Evolutionary conservation across 1,140 invertebrate genomes (phyloP).

Genomic region (Colletes latitarsis): DNA sequence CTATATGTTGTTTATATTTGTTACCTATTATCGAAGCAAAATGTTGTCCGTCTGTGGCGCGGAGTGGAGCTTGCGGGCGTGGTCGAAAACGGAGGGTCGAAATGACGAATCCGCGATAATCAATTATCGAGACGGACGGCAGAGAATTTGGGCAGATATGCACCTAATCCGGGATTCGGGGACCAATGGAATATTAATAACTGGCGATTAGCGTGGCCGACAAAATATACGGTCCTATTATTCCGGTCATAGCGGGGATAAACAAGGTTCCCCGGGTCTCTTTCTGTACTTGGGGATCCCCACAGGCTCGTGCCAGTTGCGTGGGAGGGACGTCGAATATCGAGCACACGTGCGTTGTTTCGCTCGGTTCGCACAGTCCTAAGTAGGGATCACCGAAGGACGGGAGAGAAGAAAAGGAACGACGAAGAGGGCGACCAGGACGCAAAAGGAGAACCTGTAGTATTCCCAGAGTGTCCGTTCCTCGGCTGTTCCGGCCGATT

Average conservation of each 20-base stretch:
- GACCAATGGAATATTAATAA: slow-evolving; percentile 76
- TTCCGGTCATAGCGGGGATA: slow-evolving; percentile 57
- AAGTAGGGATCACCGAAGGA: slow-evolving; percentile 34
- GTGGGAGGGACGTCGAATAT: slow-evolving; percentile 59
- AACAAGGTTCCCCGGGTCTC: slow-evolving; percentile 58
- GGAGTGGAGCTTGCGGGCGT: too few relatives aligned
- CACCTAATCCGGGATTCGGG: slow-evolving; percentile 63
- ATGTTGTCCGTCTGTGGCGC: too few relatives aligned
- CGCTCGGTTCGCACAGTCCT: slow-evolving; percentile 36
- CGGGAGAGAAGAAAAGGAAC: slow-evolving; percentile 4
- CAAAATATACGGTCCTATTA: slow-evolving; percentile 67
- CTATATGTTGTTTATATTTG: too few relatives aligned
- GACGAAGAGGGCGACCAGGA: not conserved
- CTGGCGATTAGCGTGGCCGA: slow-evolving; percentile 62
- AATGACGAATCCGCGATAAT: slow-evolving; percentile 73
- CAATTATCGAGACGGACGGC: slow-evolving; percentile 67
- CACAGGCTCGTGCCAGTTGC: slow-evolving; percentile 37
- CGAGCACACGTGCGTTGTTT: slow-evolving; percentile 65
- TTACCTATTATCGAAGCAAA: too few relatives aligned
- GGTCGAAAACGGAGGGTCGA: slow-evolving; percentile 27
- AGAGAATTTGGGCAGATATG: slow-evolving; percentile 13
- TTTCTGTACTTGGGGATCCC: slow-evolving; percentile 32
- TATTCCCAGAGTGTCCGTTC: not conserved
- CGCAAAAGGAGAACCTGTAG: slow-evolving; percentile 28
- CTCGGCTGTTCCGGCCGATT: slow-evolving; percentile 29